Percentiles rank a stretch among this genome's conserved stretches.
Conservation (phyloP, 2,888 invertebrate genomes). For the Cantharis nigra region DNA sequence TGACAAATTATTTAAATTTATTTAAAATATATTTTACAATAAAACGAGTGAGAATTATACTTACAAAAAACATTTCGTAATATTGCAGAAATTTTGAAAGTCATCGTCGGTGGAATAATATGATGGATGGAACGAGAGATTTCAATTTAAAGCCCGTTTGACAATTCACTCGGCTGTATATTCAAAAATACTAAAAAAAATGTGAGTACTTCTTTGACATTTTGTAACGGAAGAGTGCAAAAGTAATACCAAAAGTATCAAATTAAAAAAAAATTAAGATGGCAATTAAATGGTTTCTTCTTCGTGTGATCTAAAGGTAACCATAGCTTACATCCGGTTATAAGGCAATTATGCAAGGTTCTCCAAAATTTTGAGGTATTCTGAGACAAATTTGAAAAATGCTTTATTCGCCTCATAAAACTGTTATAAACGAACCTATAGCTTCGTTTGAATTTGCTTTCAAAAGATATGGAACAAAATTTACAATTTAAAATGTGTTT, state of each 20-base stretch:
- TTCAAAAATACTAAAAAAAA: background rate
- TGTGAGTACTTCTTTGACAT: background rate
- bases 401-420: background rate
- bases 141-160: background rate
- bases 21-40: background rate
- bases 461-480: background rate
- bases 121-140: background rate
- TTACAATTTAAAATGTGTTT: slow-evolving; percentile 1
- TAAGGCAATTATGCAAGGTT: background rate
- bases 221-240: background rate
- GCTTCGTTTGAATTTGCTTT: background rate
- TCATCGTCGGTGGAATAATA: background rate
- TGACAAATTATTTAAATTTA: background rate
- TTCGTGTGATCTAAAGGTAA: background rate
- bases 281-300: background rate
- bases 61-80: background rate
- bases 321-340: background rate
- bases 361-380: background rate
- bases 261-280: background rate
- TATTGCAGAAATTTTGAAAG: background rate
- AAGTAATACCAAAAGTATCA: background rate
- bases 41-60: background rate
- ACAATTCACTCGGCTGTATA: background rate
- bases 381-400: background rate
- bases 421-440: background rate